These are phyloP conservation scores for Anthopleura sola DNA, from an alignment of 64 coral and sea anemone species.

Conservation along the genomic window DNA sequence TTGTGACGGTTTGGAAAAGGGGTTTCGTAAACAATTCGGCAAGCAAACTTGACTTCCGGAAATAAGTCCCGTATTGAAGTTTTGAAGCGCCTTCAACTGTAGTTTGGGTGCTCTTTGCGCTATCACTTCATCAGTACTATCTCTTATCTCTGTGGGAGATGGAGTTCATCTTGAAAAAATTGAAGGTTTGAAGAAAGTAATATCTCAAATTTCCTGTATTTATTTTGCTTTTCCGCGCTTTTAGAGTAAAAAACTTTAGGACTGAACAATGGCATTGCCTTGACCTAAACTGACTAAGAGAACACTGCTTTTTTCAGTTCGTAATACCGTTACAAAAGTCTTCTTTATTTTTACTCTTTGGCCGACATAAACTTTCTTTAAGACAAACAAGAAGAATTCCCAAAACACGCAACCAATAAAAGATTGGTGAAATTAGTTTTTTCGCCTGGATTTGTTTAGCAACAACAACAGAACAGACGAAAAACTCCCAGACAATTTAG, in stretches of 20 bases:
- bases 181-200: conserved; percentile 39
- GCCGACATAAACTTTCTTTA: background rate
- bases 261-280: conserved; percentile 7
- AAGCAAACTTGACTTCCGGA: conserved; percentile 25
- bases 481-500: conserved; percentile 1
- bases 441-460: background rate
- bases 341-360: background rate
- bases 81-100: conserved; percentile 8
- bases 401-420: background rate
- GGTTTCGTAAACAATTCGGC: conserved; percentile 34
- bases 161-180: conserved; percentile 44
- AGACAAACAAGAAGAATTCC: background rate
- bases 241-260: conserved; percentile 12
- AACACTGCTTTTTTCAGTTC: background rate
- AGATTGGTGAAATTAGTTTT: background rate
- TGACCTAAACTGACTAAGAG: background rate
- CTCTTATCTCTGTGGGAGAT: conserved; percentile 34
- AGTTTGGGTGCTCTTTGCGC: conserved; percentile 23
- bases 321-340: background rate
- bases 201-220: conserved; percentile 46
- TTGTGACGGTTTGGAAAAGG: conserved; percentile 35
- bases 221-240: conserved; percentile 38
- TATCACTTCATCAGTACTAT: conserved; percentile 34
- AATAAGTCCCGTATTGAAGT: conserved; percentile 26
- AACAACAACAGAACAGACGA: conserved; percentile 3